Evolutionary conservation across 2,797 vertebrate genomes (phyloP).

Genomic region (Carduelis carduelis): DNA sequence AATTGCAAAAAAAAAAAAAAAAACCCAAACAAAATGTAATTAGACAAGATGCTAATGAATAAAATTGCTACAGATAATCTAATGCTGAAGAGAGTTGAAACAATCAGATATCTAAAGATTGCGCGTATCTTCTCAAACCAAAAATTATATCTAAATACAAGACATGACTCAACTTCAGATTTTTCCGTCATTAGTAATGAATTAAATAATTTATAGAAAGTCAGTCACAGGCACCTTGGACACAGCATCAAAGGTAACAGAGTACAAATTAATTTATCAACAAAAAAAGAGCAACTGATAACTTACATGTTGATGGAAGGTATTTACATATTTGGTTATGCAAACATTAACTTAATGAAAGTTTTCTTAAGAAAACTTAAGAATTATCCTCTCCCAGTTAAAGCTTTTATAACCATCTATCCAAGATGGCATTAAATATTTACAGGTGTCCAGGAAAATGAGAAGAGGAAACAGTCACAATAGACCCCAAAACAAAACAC

Average conservation of each 20-base stretch:
- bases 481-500: neutral
- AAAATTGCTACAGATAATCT: neutral
- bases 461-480: neutral
- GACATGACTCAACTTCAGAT: neutral
- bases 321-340: neutral
- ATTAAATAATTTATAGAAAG: neutral
- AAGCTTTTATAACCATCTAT: neutral
- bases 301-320: neutral
- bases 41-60: neutral
- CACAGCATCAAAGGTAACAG: neutral
- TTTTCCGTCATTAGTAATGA: neutral
- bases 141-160: neutral
- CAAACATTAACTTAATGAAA: neutral
- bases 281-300: neutral
- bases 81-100: neutral
- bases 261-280: neutral
- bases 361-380: neutral
- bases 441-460: neutral
- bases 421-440: neutral
- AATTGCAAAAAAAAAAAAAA: neutral
- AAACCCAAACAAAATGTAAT: neutral
- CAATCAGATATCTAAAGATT: neutral
- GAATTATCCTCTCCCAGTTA: neutral
- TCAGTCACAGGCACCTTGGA: neutral
- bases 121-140: neutral